Conservation (phyloP, 2,113 vertebrate species). For the Rattus rattus region DNA sequence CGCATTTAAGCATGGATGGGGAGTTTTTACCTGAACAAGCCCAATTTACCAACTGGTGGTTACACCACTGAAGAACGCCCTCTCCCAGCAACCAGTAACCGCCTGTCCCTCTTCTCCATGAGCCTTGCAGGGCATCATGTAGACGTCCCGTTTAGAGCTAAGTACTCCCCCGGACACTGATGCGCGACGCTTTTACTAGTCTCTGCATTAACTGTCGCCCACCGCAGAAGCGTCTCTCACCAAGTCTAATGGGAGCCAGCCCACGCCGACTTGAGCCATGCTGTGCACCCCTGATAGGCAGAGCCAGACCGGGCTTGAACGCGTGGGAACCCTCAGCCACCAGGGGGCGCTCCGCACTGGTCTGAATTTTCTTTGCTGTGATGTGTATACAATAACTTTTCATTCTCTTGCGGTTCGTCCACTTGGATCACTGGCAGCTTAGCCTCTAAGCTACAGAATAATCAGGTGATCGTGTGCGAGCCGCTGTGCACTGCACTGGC, state of each 20-base stretch:
- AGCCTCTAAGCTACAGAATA: neutral
- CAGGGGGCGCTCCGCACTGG: neutral
- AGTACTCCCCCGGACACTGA: neutral
- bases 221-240: neutral
- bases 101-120: neutral
- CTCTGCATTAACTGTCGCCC: neutral
- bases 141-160: neutral
- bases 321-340: neutral
- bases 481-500: neutral
- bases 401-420: neutral
- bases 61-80: neutral
- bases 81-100: neutral
- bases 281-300: neutral
- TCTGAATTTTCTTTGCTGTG: neutral
- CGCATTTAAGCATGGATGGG: neutral
- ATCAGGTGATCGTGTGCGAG: neutral
- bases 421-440: neutral
- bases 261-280: neutral
- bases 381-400: neutral
- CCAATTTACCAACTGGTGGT: neutral
- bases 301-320: neutral
- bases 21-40: neutral
- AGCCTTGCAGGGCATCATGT: neutral
- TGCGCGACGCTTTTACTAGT: neutral
- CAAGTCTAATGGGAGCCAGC: neutral